Percentiles rank a stretch among this genome's conserved stretches.
phyloP scores from a whole-genome alignment of 1,140 invertebrate species.

The Propsilocerus akamusi region DNA sequence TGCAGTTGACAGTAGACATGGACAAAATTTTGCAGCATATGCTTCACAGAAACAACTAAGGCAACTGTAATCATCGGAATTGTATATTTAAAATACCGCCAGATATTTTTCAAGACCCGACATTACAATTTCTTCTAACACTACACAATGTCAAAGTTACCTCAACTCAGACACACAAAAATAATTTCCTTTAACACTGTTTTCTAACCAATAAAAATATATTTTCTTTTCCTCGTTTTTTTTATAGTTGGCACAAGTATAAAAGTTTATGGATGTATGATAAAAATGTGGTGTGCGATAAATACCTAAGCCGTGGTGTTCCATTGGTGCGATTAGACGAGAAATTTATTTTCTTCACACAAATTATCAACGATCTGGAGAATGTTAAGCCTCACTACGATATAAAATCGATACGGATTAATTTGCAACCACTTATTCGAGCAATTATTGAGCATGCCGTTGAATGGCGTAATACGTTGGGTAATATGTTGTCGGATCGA shows the following conservation, averaged over 20 bases:
- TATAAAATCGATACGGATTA: conserved; percentile 44
- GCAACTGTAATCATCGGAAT: too few relatives aligned
- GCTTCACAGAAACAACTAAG: too few relatives aligned
- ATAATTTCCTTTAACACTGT: too few relatives aligned
- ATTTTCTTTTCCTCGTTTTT: conserved; percentile 3
- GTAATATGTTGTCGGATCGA: conserved; percentile 33
- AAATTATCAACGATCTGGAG: conserved; percentile 50
- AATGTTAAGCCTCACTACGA: conserved; percentile 35
- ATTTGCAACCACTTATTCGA: conserved; percentile 39
- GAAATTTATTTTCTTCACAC: conserved; percentile 63
- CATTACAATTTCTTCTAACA: background rate
- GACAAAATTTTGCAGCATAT: too few relatives aligned
- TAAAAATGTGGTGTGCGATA: conserved; percentile 51
- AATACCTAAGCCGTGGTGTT: conserved; percentile 50
- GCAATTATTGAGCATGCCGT: conserved; percentile 42
- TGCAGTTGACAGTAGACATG: too few relatives aligned
- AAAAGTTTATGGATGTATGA: conserved; percentile 63
- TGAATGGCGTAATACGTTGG: conserved; percentile 51
- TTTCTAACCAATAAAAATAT: background rate
- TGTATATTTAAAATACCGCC: too few relatives aligned
- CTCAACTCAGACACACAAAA: background rate
- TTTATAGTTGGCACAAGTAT: conserved; percentile 55
- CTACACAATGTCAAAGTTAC: background rate
- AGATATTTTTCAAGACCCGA: too few relatives aligned
- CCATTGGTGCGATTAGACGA: conserved; percentile 60